phyloP scores from a whole-genome alignment of 2,113 vertebrate genomes.

The Petromus typicus region DNA sequence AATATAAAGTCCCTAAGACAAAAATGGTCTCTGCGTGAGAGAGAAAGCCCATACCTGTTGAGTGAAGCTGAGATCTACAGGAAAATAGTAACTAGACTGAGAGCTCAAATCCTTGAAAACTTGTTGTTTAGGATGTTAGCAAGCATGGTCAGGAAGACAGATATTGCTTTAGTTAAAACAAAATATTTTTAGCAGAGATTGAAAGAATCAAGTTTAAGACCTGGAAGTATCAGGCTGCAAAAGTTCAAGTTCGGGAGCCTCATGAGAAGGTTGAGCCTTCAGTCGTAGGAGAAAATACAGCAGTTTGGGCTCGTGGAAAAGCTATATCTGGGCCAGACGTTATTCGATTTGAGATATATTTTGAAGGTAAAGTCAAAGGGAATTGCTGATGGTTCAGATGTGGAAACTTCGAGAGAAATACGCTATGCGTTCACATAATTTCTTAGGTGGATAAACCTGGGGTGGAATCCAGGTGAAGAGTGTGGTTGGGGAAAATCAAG shows the following conservation, averaged over 20 bases:
- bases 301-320: not conserved
- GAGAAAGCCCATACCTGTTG: not conserved
- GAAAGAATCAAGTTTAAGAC: slow-evolving; percentile 1
- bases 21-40: not conserved
- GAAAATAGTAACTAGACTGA: not conserved
- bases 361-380: not conserved
- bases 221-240: not conserved
- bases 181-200: not conserved
- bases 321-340: not conserved
- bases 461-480: not conserved
- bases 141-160: not conserved
- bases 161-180: not conserved
- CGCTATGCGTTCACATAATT: not conserved
- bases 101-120: not conserved
- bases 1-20: not conserved
- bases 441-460: not conserved
- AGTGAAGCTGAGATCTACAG: not conserved
- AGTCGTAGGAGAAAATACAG: not conserved
- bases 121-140: not conserved
- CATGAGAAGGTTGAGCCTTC: not conserved
- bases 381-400: not conserved
- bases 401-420: not conserved
- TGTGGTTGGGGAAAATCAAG: not conserved
- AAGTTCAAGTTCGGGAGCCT: not conserved
- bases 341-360: not conserved